Percentiles rank a stretch among this genome's conserved stretches.
phyloP scores from a whole-genome alignment of 2,888 invertebrate species.

The Monopis laevigella region DNA sequence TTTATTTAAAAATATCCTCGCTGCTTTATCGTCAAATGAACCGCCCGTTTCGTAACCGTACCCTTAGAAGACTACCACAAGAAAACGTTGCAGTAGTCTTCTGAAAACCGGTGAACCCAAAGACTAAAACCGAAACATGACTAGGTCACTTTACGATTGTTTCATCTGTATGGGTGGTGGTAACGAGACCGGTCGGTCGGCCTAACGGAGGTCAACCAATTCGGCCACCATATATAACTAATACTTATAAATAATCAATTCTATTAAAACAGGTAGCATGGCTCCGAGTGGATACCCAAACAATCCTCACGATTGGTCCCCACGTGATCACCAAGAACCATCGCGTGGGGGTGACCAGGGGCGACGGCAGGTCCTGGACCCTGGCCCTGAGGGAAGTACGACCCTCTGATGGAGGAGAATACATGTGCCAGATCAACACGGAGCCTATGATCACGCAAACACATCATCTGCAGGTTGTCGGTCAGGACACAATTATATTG shows the following conservation, averaged over 20 bases:
- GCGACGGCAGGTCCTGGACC: slow-evolving; percentile 78
- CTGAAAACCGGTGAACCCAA: too few species aligned
- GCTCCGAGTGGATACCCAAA: slow-evolving; percentile 88
- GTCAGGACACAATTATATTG: slow-evolving; percentile 28
- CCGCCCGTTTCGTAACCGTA: too few species aligned
- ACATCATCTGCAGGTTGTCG: slow-evolving; percentile 41
- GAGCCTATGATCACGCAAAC: slow-evolving; percentile 74
- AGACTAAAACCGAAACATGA: too few species aligned
- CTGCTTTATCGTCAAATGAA: too few species aligned
- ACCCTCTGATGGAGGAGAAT: slow-evolving; percentile 81
- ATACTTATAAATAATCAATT: not conserved
- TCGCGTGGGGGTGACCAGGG: slow-evolving; percentile 78
- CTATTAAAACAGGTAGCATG: slow-evolving; percentile 76
- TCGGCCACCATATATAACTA: too few species aligned
- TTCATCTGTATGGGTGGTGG: too few species aligned
- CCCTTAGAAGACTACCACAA: too few species aligned
- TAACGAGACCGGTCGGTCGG: too few species aligned
- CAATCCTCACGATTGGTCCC: slow-evolving; percentile 86
- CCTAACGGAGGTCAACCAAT: too few species aligned
- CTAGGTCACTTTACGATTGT: too few species aligned
- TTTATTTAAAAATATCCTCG: too few species aligned
- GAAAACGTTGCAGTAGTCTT: too few species aligned
- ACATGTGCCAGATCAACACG: slow-evolving; percentile 74
- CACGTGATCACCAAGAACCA: slow-evolving; percentile 91
- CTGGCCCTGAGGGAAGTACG: slow-evolving; percentile 80